Percentiles rank a stretch among this genome's conserved stretches.
Evolutionary conservation across 2,113 vertebrate genomes (phyloP).

Genomic region (Malurus elegans): DNA sequence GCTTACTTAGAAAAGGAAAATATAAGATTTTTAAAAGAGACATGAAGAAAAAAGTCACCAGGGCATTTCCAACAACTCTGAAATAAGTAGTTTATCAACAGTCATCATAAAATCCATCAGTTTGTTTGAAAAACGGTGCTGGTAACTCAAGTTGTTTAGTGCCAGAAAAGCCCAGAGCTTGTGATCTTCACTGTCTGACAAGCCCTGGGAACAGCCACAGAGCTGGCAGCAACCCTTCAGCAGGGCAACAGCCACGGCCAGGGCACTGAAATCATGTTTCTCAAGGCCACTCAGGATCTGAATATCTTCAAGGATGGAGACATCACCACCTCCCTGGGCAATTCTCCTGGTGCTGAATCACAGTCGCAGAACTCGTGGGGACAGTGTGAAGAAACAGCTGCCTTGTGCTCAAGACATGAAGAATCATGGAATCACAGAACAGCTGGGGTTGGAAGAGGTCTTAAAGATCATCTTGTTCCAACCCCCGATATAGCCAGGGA

Average conservation of each 20-base stretch:
- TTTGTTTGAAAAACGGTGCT: neutral
- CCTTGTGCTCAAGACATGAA: neutral
- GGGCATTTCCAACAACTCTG: neutral
- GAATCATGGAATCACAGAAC: neutral
- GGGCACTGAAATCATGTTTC: fast-evolving
- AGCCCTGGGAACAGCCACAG: neutral
- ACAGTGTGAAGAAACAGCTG: neutral
- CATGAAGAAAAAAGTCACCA: neutral
- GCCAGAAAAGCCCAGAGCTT: neutral
- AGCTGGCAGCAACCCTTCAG: neutral
- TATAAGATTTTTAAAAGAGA: neutral
- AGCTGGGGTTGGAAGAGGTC: neutral
- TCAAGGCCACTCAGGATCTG: neutral
- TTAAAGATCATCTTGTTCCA: neutral
- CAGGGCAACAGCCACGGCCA: neutral
- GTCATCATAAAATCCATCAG: neutral
- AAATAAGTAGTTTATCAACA: neutral
- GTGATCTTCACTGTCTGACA: neutral
- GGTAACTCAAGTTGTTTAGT: neutral
- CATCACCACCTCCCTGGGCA: neutral
- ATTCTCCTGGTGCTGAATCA: neutral
- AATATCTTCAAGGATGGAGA: neutral
- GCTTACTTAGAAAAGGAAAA: neutral
- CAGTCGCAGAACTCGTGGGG: neutral
- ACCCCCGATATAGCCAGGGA: neutral